These are phyloP conservation scores for Yponomeuta cagnagella DNA, from an alignment of 2,888 invertebrate genomes.

Conservation along the genomic window DNA sequence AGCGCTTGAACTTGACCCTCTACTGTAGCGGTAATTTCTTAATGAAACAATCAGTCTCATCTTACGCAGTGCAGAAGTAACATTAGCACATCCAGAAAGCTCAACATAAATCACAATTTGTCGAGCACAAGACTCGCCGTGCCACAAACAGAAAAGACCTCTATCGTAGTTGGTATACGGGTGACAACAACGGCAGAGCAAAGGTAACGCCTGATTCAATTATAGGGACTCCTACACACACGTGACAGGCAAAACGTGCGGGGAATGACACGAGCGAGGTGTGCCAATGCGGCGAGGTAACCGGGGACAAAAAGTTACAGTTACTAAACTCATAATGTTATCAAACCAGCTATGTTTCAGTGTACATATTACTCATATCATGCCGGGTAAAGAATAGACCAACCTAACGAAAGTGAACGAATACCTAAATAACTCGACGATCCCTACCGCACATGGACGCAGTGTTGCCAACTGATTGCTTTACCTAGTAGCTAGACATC, in stretches of 20 bases:
- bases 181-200: background rate
- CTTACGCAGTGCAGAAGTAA: background rate
- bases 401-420: no score
- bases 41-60: background rate
- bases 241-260: constrained; percentile 41
- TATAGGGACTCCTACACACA: constrained; percentile 47
- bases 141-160: background rate
- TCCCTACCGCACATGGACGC: no score
- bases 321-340: no score
- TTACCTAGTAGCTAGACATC: no score
- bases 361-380: no score
- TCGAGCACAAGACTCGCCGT: background rate
- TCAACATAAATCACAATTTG: background rate
- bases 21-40: no score
- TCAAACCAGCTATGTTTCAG: no score
- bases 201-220: constrained; percentile 15
- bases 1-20: no score
- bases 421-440: no score
- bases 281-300: constrained; percentile 14
- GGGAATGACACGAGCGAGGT: constrained; percentile 30
- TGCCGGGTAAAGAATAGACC: no score
- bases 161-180: background rate
- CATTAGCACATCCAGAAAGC: background rate
- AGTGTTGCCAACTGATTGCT: no score
- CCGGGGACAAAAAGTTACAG: background rate